These are phyloP conservation scores for Tenthredo livida DNA, from an alignment of 2,888 invertebrate species.

Conservation along the genomic window DNA sequence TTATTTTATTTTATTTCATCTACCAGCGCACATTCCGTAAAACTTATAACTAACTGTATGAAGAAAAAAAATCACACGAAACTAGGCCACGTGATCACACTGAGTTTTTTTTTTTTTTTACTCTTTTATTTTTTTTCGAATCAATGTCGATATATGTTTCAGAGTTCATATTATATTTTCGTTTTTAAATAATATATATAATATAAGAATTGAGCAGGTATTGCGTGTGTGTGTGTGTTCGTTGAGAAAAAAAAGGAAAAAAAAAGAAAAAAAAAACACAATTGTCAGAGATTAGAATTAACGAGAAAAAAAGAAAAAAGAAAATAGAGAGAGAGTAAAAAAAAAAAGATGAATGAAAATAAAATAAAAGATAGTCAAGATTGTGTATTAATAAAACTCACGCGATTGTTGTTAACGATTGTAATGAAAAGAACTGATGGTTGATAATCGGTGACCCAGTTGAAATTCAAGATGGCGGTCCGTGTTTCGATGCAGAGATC, in stretches of 20 bases:
- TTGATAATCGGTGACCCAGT: constrained; percentile 60
- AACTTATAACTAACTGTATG: background rate
- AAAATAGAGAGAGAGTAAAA: background rate
- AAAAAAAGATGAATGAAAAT: background rate
- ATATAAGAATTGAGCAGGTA: background rate
- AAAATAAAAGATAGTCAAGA: background rate
- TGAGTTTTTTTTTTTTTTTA: background rate
- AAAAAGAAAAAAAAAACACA: background rate
- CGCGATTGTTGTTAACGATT: background rate
- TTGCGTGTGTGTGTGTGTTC: too few relatives aligned
- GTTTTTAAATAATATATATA: background rate
- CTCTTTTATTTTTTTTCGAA: too few relatives aligned
- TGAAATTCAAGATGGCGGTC: constrained; percentile 62
- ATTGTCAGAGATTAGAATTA: background rate
- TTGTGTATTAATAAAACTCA: constrained; percentile 7
- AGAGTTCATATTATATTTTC: background rate
- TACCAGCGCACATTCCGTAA: background rate
- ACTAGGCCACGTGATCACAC: constrained; percentile 21
- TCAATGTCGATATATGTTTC: background rate
- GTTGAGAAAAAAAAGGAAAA: background rate
- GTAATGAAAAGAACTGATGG: constrained; percentile 8
- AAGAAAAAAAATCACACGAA: background rate
- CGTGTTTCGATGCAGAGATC: constrained; percentile 21
- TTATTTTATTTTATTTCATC: background rate
- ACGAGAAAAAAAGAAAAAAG: background rate